Base-by-base conservation (phyloP, 2,113 vertebrate species). In the Festucalex cinctus region DNA sequence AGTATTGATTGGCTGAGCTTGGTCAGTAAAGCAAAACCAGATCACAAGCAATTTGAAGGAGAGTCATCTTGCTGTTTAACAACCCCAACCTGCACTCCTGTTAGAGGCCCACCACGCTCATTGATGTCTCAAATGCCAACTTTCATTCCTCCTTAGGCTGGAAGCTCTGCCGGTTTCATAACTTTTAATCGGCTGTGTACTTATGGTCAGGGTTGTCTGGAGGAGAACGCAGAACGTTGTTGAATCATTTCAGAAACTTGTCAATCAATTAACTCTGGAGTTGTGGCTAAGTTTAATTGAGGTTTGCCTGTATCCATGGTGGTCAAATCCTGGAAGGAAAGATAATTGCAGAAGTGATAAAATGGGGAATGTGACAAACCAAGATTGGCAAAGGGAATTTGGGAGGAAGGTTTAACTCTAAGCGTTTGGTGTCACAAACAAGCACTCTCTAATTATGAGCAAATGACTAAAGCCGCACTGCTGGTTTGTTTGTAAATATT, bases 401-500 rank as follows among this genome's bases (percentile, higher is more conserved):
- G 49, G 58, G 20, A 37, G 62, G 60, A 57, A 39, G 44, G 51
- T 37, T 48, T 20, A 28, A 56, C 63, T 65, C 35, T 58, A 72
- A 83, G 66, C 65, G 46, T 76, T 82, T 79, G 65, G 56, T 77
- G 76, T 71, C 62, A 64, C 43, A 66, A 74, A 78, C 72, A 72
- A 73, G 69, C 79, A 75, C 71, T 73, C 70, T 80, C 53, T 85
- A 86, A 87, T 89, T 82, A 83, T 59, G 61, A 77, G 65, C 57
- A 83, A 89, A 84, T 80, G 68, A 71, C 78, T 86, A 89, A 49
- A 68, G 70, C 43, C n/a, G 14, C 7, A 19, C 35, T 36, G 56
- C 63, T 84, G 65, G 77, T 85, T 76, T 82, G 70, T 86, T 82
- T 79, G 86, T 78, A 90, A 91, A 91, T 88, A 85, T 85, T 87